Percentiles rank a stretch among this genome's conserved stretches.
Conservation (phyloP, 2,113 vertebrate genomes). For the Carollia perspicillata region DNA sequence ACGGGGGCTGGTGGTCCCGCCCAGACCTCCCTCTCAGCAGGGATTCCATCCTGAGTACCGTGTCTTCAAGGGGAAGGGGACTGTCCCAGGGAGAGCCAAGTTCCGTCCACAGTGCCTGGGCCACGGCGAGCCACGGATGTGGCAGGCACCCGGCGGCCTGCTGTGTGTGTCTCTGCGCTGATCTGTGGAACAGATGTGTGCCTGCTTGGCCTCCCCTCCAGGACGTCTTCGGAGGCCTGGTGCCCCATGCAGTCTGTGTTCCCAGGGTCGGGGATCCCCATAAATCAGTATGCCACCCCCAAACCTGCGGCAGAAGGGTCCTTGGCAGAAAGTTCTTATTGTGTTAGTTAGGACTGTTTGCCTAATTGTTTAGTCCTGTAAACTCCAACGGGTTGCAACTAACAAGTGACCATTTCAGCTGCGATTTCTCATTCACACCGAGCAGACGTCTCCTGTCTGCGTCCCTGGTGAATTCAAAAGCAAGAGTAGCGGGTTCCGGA, state of each 20-base stretch:
- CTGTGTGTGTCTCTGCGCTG: conserved; percentile 61
- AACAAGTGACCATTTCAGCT: conserved; percentile 41
- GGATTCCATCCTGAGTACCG: neutral
- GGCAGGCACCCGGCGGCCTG: conserved; percentile 34
- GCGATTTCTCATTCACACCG: neutral
- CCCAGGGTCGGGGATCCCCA: conserved; percentile 64
- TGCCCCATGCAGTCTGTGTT: conserved; percentile 35
- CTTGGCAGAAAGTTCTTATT: conserved; percentile 59
- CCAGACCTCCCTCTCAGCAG: neutral
- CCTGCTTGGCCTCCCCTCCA: neutral
- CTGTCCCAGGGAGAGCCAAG: neutral
- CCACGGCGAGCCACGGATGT: neutral
- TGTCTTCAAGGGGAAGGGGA: conserved; percentile 30
- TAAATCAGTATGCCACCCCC: conserved; percentile 67
- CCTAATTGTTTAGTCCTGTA: conserved; percentile 52
- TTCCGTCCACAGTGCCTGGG: conserved; percentile 19
- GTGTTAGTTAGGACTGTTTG: conserved; percentile 50
- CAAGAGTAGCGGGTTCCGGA: conserved; percentile 30
- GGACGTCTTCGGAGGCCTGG: conserved; percentile 30
- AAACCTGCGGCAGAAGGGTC: conserved; percentile 65
- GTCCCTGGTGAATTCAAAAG: conserved; percentile 39
- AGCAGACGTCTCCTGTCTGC: conserved; percentile 60
- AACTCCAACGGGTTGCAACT: conserved; percentile 53
- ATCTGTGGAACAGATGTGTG: conserved; percentile 74
- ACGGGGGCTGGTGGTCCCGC: no score